These are phyloP conservation scores for Calameuta pallipes DNA, from an alignment of 2,888 invertebrate species.

Conservation along the genomic window DNA sequence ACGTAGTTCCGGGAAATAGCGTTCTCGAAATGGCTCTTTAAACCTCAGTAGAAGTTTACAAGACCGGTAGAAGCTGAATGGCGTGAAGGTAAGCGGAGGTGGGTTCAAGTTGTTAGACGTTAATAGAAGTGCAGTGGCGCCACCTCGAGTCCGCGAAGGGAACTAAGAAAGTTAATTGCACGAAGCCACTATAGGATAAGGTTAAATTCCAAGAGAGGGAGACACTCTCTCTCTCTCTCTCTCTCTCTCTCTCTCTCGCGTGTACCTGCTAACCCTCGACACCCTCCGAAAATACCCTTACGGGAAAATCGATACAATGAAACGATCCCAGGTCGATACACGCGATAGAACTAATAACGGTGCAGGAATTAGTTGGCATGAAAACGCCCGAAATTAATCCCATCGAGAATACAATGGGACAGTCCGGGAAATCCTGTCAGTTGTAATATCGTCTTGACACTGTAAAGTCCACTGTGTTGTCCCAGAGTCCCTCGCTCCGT, in stretches of 20 bases:
- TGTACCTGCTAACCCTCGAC: neutral
- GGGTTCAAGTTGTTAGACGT: neutral
- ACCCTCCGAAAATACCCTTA: neutral
- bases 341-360: neutral
- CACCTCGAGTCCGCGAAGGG: neutral
- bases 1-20: slow-evolving; percentile 33
- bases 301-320: neutral
- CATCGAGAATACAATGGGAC: neutral
- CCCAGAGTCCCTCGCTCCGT: neutral
- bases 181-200: neutral
- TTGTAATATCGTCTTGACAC: neutral
- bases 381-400: neutral
- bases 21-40: neutral
- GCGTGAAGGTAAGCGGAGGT: neutral
- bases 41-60: neutral
- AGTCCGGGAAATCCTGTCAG: neutral
- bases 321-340: neutral
- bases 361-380: neutral
- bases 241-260: neutral
- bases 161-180: slow-evolving; percentile 12
- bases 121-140: neutral
- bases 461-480: neutral
- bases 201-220: neutral
- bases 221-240: too few species aligned
- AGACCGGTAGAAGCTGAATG: neutral